Base-by-base conservation (phyloP, 2,888 invertebrate genomes). In the Drosophila quasianomalipes region DNA sequence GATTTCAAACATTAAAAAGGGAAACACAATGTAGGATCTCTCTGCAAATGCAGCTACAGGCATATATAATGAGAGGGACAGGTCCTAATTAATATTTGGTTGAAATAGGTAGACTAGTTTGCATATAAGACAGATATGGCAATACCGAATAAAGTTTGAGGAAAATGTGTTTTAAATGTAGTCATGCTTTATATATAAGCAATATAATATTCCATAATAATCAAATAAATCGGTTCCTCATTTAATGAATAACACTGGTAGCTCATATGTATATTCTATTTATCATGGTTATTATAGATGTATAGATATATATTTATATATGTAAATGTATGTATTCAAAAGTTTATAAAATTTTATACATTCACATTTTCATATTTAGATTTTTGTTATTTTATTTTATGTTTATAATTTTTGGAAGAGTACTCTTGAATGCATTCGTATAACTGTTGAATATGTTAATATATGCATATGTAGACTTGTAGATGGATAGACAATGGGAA, bases 401-500 rank as follows among this genome's bases (percentile, higher is more conserved):
- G 41, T 60, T 60, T 75, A 68, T 53, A 52, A 30, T 31, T 67
- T 31, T 47, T 47, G 53, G 54, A 54, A 59, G 58, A 67, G 30
- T 63, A 47, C 30, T 47, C 16, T 41, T 44, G 33, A 61, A 67
- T 69, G 67, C 67, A 39, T 47, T 67, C 39, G 37, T 68, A 57
- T 60, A 62, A 52, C 57, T 31, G 39, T 71, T 61, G 7, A 39
- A 47, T 71, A 67, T 70, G 57, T 70, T 52, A 16, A 9, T 52
- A 39, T 57, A 39, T 58, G 59, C 54, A 57, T 39, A 28, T 63
- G 47, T 51, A 37, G 58, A 59, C 26, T 54, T 64, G 49, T 62
- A 57, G 12, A 74, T 79, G 79, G 71, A 72, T 71, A 79, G 72
- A 74, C 74, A 70, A 58, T 74, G 66, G 77, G 78, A 78, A 78